Conservation (phyloP, 2,888 invertebrate species). For the Spisula subtruncata region DNA sequence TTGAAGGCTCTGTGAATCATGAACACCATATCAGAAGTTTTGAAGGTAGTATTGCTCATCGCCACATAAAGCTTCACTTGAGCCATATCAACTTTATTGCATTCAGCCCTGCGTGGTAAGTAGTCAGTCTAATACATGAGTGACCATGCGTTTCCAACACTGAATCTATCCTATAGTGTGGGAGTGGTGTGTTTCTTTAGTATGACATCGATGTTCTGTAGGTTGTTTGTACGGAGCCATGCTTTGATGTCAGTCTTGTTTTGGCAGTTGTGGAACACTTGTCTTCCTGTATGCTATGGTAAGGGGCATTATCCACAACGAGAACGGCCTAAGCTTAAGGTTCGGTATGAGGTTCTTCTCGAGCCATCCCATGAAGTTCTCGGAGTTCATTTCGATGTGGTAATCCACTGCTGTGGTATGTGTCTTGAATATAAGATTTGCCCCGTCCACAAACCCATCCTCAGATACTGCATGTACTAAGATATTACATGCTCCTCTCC, state of each 20-base stretch:
- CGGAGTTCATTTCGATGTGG: conserved; percentile 55
- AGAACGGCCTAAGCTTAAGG: neutral
- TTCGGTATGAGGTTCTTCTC: conserved; percentile 54
- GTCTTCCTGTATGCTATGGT: too few relatives aligned
- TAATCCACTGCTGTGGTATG: conserved; percentile 49
- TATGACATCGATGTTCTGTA: conserved; percentile 15
- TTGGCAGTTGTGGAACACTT: conserved; percentile 35
- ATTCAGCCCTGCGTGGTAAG: neutral
- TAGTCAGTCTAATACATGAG: neutral
- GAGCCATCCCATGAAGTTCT: conserved; percentile 48
- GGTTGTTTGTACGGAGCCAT: conserved; percentile 30
- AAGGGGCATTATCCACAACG: conserved; percentile 36
- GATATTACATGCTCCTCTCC: conserved; percentile 23
- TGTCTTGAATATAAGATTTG: conserved; percentile 37
- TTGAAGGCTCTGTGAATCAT: too few relatives aligned
- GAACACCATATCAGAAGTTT: too few relatives aligned
- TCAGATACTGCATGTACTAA: conserved; percentile 47
- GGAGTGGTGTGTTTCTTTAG: conserved; percentile 34
- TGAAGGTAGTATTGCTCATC: too few relatives aligned
- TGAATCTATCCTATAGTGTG: conserved; percentile 17
- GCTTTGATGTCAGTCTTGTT: conserved; percentile 42
- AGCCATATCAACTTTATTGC: too few relatives aligned
- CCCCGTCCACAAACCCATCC: conserved; percentile 27
- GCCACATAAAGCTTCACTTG: too few relatives aligned
- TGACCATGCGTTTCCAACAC: conserved; percentile 41